Evolutionary conservation across 1,140 invertebrate genomes (phyloP).

Genomic region (Oedothorax gibbosus): DNA sequence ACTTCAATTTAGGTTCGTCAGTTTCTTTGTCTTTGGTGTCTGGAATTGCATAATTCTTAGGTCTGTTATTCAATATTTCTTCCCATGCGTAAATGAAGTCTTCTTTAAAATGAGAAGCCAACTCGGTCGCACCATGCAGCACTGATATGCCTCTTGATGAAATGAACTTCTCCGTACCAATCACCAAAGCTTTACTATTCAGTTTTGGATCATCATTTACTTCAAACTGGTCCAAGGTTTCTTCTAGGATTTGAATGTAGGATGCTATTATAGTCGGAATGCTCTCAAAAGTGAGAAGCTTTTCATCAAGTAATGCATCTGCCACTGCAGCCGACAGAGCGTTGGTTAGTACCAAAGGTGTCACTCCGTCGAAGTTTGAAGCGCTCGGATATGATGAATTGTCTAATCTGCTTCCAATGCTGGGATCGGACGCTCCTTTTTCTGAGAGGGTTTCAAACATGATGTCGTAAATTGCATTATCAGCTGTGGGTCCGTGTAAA

Average conservation of each 20-base stretch:
- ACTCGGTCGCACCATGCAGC: too few relatives aligned
- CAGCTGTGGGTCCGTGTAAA: not conserved
- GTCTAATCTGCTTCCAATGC: too few relatives aligned
- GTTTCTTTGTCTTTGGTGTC: too few relatives aligned
- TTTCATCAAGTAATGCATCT: not conserved
- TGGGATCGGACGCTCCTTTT: not conserved
- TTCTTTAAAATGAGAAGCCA: too few relatives aligned
- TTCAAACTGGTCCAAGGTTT: not conserved
- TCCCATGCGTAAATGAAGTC: too few relatives aligned
- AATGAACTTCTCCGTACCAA: not conserved
- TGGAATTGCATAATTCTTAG: too few relatives aligned
- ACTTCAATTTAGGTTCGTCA: too few relatives aligned
- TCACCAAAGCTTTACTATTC: not conserved
- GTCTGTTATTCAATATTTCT: too few relatives aligned
- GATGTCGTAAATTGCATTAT: not conserved
- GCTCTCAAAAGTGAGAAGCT: not conserved
- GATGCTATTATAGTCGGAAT: not conserved
- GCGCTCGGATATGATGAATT: not conserved
- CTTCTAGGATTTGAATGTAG: not conserved
- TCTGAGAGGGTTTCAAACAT: not conserved
- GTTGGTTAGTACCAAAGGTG: not conserved
- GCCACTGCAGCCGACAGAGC: not conserved
- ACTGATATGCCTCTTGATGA: not conserved
- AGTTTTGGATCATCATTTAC: not conserved
- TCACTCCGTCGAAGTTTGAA: not conserved